A percentile compares a stretch with the other conserved stretches of the same genome.
These are phyloP conservation scores for Loris lydekkerianus DNA, from an alignment of 2,797 vertebrate species.

Conservation along the genomic window DNA sequence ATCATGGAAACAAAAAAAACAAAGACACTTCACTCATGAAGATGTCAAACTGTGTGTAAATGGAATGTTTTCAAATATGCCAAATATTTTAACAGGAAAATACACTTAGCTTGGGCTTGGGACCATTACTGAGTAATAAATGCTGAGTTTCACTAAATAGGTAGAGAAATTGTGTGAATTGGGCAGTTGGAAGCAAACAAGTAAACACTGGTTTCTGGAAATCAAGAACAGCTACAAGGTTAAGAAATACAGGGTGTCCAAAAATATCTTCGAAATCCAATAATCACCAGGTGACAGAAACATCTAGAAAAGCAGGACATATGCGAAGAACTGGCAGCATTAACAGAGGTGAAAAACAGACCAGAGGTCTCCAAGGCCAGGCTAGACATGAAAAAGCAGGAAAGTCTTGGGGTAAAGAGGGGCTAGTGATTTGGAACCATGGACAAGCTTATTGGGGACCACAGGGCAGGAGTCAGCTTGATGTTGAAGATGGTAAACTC, in stretches of 20 bases:
- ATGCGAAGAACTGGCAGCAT: neutral
- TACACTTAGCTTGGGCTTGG: neutral
- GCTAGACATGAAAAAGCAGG: neutral
- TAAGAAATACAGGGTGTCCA: conserved; percentile 4
- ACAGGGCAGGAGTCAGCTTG: neutral
- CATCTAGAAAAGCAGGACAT: neutral
- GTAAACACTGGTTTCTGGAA: conserved; percentile 33
- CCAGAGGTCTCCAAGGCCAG: neutral
- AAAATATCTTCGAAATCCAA: conserved; percentile 5
- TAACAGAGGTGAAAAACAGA: neutral
- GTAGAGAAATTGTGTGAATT: conserved; percentile 22
- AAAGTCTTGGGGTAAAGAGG: neutral
- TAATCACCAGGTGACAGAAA: neutral
- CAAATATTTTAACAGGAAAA: neutral
- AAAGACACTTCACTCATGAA: neutral
- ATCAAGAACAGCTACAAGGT: neutral
- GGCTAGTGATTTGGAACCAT: neutral
- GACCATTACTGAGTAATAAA: neutral
- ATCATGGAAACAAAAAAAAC: conserved; percentile 13
- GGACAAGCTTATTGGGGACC: neutral
- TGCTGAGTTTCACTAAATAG: neutral
- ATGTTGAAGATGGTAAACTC: neutral
- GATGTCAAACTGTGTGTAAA: conserved; percentile 36
- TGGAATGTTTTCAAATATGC: conserved; percentile 33
- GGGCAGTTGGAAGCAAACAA: neutral